Conservation (phyloP, 2,113 vertebrate species). For the Redunca redunca region DNA sequence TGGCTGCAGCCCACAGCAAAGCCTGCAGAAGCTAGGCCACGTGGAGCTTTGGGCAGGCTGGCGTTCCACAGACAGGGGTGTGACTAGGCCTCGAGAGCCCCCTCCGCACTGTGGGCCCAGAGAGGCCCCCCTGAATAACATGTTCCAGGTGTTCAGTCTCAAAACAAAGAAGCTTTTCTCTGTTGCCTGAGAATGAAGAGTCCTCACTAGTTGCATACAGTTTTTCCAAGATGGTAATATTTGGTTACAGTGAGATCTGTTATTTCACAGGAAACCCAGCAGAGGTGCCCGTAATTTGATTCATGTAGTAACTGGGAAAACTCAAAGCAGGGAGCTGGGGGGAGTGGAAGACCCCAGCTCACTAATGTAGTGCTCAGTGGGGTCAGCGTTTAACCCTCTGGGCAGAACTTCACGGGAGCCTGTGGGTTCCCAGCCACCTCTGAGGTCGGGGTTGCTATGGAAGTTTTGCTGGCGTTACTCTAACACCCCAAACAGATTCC, state of each 20-base stretch:
- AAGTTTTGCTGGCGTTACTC: not conserved
- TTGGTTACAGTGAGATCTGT: conserved; percentile 84
- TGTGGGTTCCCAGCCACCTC: not conserved
- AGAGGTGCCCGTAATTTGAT: conserved; percentile 80
- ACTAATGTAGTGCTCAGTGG: not conserved
- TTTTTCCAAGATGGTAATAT: conserved; percentile 84
- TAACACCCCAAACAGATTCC: not conserved
- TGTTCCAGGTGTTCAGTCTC: conserved; percentile 90
- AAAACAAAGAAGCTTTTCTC: conserved; percentile 95
- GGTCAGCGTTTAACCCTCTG: not conserved
- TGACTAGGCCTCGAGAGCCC: conserved; percentile 53
- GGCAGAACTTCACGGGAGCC: not conserved
- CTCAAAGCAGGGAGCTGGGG: not conserved
- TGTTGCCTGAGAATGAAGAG: conserved; percentile 83
- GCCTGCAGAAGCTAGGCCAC: not conserved
- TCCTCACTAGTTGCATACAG: conserved; percentile 84
- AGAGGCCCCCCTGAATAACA: conserved; percentile 77
- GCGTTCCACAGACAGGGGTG: not conserved
- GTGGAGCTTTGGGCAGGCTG: not conserved
- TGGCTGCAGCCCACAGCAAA: not conserved
- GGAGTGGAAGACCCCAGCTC: conserved; percentile 4
- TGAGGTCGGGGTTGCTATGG: not conserved
- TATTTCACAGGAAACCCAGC: conserved; percentile 79
- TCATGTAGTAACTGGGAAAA: conserved; percentile 67
- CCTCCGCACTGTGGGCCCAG: not conserved